phyloP scores from a whole-genome alignment of 2,797 vertebrate genomes.

The Sebastes nivosus region DNA sequence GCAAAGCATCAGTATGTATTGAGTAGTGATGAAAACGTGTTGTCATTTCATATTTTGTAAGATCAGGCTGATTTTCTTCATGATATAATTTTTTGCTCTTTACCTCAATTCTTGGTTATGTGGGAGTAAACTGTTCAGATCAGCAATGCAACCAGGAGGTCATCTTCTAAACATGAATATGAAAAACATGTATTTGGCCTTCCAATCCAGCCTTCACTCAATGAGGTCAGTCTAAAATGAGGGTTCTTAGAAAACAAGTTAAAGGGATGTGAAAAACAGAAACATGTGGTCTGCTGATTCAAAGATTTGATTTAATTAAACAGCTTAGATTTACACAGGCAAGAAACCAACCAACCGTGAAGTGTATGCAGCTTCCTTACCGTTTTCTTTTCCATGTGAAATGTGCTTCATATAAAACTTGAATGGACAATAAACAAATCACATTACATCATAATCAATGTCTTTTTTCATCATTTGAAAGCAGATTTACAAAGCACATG shows the following conservation, averaged over 20 bases:
- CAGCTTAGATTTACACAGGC: neutral
- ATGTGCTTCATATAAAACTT: neutral
- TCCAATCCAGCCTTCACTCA: neutral
- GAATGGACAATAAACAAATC: neutral
- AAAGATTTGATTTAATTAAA: conserved; percentile 2
- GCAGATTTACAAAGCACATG: neutral
- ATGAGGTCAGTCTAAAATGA: neutral
- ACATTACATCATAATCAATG: neutral
- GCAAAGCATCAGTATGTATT: no score
- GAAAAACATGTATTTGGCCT: neutral
- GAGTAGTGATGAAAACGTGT: no score
- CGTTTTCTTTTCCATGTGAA: neutral
- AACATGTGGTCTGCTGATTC: neutral
- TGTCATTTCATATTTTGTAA: neutral
- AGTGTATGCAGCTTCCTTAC: neutral
- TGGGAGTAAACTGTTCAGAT: neutral
- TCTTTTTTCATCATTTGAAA: neutral
- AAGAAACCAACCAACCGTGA: neutral
- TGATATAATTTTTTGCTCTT: neutral
- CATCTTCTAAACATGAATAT: neutral
- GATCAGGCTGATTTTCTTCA: neutral
- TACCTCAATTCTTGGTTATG: neutral
- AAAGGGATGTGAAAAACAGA: neutral
- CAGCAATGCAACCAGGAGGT: neutral
- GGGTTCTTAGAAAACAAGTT: neutral